These are phyloP conservation scores for Melanerpes formicivorus DNA, from an alignment of 2,113 vertebrate genomes.

Conservation along the genomic window DNA sequence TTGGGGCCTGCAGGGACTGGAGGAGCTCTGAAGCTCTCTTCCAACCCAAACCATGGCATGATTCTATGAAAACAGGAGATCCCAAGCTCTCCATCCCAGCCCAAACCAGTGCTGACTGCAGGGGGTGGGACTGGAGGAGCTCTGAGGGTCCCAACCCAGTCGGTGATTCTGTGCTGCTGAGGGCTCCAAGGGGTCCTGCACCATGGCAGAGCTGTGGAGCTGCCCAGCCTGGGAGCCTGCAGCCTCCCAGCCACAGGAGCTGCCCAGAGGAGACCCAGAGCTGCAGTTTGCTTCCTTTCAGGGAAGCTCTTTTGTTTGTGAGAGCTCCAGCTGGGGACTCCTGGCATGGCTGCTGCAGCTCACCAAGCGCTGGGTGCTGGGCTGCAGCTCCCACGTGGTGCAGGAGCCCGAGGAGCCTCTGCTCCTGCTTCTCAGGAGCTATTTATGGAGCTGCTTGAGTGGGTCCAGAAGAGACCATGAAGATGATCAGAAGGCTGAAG, in stretches of 20 bases:
- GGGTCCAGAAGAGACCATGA: not conserved
- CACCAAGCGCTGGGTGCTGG: not conserved
- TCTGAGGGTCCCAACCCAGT: no score
- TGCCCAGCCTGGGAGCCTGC: rapidly evolving
- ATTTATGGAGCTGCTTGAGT: not conserved
- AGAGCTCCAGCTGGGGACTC: not conserved
- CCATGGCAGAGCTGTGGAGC: not conserved
- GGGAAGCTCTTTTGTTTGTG: not conserved
- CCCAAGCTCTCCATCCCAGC: no score
- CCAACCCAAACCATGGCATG: no score
- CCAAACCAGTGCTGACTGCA: no score
- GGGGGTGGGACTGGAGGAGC: no score
- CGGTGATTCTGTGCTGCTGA: not conserved
- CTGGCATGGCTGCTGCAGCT: not conserved
- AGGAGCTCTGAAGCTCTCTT: no score
- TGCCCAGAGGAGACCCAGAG: not conserved
- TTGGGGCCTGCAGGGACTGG: no score
- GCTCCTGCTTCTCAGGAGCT: not conserved
- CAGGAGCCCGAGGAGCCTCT: not conserved
- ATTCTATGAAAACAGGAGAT: no score
- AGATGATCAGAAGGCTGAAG: not conserved
- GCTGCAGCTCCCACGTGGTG: not conserved
- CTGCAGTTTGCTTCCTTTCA: not conserved
- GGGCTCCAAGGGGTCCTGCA: not conserved
- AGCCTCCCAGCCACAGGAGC: not conserved